Conservation (phyloP, 1,140 invertebrate species). For the Leptinotarsa undecemlineata region DNA sequence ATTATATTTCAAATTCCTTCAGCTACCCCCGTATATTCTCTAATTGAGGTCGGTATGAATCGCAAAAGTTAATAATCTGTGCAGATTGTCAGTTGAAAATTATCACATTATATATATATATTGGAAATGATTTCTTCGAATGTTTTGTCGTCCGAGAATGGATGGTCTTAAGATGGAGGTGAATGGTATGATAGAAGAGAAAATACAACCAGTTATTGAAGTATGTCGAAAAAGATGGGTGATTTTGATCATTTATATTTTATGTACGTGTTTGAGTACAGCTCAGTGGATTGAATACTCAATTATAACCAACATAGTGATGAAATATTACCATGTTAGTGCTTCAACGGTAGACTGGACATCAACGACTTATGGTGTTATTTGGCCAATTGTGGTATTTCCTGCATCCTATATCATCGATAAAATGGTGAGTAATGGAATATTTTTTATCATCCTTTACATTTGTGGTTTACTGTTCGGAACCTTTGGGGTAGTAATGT, state of each 20-base stretch:
- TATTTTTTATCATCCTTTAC: no score
- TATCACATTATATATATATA: not conserved
- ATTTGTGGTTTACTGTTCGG: no score
- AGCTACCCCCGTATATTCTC: not conserved
- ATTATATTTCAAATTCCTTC: no score
- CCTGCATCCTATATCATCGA: constrained; percentile 44
- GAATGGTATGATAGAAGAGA: not conserved
- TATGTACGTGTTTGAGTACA: constrained; percentile 27
- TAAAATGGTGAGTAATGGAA: constrained; percentile 37
- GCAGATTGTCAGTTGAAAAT: not conserved
- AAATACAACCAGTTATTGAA: constrained; percentile 14
- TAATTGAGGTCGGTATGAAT: not conserved
- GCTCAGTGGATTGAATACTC: constrained; percentile 63
- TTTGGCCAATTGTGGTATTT: constrained; percentile 43
- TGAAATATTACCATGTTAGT: constrained; percentile 61
- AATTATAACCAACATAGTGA: constrained; percentile 61
- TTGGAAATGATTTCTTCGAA: not conserved
- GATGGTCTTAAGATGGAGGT: not conserved
- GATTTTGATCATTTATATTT: constrained; percentile 25
- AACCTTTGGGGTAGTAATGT: no score
- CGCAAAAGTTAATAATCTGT: not conserved
- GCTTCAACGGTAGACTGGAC: constrained; percentile 67
- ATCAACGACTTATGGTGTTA: constrained; percentile 37
- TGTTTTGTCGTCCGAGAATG: not conserved
- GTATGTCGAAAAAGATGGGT: constrained; percentile 28